A percentile compares a stretch with the other conserved stretches of the same genome.
Conservation (phyloP, 2,888 invertebrate genomes). For the Seira sanloemensis region DNA sequence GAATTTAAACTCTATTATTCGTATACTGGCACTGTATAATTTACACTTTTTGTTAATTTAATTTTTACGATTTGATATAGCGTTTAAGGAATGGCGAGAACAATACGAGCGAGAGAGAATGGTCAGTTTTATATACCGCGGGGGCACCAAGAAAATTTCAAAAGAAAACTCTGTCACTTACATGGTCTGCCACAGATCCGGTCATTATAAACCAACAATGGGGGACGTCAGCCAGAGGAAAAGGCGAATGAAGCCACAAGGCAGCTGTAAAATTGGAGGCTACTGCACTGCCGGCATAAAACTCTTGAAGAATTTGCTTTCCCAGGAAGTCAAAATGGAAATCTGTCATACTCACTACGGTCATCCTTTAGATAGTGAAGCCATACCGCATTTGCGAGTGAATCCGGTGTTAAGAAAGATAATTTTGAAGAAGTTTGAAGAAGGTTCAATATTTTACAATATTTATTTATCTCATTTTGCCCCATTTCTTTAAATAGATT, state of each 20-base stretch:
- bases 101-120: constrained; percentile 70
- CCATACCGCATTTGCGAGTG: constrained; percentile 70
- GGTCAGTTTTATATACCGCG: constrained; percentile 72
- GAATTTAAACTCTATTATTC: no score
- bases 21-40: no score
- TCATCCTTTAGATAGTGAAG: constrained; percentile 69
- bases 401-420: constrained; percentile 66
- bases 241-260: constrained; percentile 73
- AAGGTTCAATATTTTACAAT: constrained; percentile 55
- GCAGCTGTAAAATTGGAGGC: constrained; percentile 72
- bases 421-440: constrained; percentile 70
- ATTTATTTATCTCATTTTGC: not conserved
- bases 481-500: not conserved
- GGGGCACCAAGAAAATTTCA: constrained; percentile 72
- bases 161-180: constrained; percentile 72
- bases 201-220: constrained; percentile 72
- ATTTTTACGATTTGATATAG: constrained; percentile 62
- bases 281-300: constrained; percentile 73
- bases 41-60: no score
- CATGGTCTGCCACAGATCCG: constrained; percentile 72
- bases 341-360: constrained; percentile 73
- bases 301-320: constrained; percentile 65
- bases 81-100: constrained; percentile 70
- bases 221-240: constrained; percentile 63
- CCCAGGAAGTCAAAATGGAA: constrained; percentile 65